Evolutionary conservation across 2,113 vertebrate genomes (phyloP).

Genomic region (Colaptes auratus): DNA sequence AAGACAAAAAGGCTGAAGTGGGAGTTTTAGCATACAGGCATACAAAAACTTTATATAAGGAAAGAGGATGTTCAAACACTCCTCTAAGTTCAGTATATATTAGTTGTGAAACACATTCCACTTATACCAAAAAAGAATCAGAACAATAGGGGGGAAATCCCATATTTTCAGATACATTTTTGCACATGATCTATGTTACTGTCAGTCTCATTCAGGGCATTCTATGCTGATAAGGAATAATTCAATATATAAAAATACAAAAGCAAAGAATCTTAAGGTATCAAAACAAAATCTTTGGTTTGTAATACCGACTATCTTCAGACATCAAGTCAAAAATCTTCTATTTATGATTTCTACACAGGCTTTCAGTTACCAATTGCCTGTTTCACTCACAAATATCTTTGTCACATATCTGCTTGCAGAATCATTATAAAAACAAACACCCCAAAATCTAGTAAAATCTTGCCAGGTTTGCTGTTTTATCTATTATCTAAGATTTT

Average conservation of each 20-base stretch:
- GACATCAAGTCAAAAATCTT: neutral
- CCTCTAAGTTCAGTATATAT: neutral
- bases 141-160: neutral
- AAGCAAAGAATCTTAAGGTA: neutral
- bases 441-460: neutral
- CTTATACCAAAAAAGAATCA: neutral
- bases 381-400: neutral
- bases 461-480: neutral
- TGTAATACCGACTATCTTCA: neutral
- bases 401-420: neutral
- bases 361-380: neutral
- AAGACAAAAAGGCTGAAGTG: neutral
- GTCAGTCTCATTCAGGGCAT: neutral
- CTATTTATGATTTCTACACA: neutral
- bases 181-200: neutral
- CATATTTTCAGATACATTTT: neutral
- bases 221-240: neutral
- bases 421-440: neutral
- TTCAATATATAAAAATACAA: neutral
- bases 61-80: neutral
- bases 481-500: neutral
- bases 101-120: neutral
- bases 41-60: neutral
- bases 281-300: neutral
- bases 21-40: neutral